These are phyloP conservation scores for Drosophila vallismaia DNA, from an alignment of 2,888 invertebrate genomes.

Conservation along the genomic window DNA sequence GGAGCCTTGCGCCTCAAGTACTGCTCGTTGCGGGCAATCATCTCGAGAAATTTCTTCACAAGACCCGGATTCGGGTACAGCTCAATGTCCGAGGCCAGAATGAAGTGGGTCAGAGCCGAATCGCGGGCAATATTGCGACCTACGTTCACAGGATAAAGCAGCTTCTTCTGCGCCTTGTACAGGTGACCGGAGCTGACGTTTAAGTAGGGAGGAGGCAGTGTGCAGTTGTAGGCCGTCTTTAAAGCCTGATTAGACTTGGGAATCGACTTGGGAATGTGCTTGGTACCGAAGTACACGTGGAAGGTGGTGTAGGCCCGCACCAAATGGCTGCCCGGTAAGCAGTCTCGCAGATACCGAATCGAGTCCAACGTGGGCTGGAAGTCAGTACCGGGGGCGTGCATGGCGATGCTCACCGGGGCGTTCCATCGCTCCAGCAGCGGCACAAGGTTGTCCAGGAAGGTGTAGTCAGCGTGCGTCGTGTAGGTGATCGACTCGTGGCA, in stretches of 20 bases:
- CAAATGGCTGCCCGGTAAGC: constrained; percentile 87
- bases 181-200: constrained; percentile 88
- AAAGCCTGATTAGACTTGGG: constrained; percentile 88
- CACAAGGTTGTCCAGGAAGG: constrained; percentile 94
- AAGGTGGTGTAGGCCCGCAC: constrained; percentile 93
- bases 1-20: constrained; percentile 87
- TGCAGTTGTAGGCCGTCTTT: constrained; percentile 88
- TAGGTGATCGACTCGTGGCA: constrained; percentile 95
- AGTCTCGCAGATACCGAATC: constrained; percentile 92
- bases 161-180: constrained; percentile 91
- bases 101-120: constrained; percentile 91
- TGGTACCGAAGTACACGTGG: constrained; percentile 94
- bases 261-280: constrained; percentile 91
- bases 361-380: constrained; percentile 90
- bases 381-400: constrained; percentile 94
- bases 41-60: constrained; percentile 91
- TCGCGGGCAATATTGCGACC: constrained; percentile 95
- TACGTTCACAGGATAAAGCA: constrained; percentile 95
- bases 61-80: constrained; percentile 94
- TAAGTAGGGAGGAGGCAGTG: constrained; percentile 88
- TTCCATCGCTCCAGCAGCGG: constrained; percentile 94
- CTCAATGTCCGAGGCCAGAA: constrained; percentile 95
- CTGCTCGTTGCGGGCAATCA: constrained; percentile 90
- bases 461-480: constrained; percentile 96
- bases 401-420: constrained; percentile 93